Conservation (phyloP, 2,888 invertebrate genomes). For the Lithosia quadra region DNA sequence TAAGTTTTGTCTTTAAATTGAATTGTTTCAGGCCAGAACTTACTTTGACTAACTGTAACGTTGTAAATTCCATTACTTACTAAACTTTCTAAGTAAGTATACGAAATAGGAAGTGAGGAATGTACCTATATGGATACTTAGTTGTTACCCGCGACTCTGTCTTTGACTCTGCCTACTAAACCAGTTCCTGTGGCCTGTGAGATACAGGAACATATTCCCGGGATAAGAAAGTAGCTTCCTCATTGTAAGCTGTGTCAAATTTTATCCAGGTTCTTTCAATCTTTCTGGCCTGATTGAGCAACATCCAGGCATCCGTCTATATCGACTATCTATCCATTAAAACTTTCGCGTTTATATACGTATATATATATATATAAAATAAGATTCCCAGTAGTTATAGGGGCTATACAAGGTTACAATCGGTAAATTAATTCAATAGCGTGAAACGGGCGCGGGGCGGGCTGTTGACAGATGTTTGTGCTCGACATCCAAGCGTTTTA, state of each 20-base stretch:
- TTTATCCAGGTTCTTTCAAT: too few species aligned
- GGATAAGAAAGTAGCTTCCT: neutral
- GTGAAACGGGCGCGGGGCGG: too few species aligned
- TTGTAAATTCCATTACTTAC: neutral
- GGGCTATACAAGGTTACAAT: slow-evolving; percentile 1
- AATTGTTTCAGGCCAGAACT: neutral
- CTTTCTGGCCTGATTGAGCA: too few species aligned
- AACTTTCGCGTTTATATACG: neutral
- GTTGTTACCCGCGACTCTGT: neutral
- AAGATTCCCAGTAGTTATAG: neutral
- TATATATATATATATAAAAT: too few species aligned
- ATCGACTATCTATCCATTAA: neutral
- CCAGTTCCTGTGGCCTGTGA: too few species aligned
- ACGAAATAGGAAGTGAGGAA: neutral
- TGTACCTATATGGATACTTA: neutral
- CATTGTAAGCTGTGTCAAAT: too few species aligned
- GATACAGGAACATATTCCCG: neutral
- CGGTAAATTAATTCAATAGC: neutral
- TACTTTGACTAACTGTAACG: neutral
- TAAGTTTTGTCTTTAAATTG: neutral
- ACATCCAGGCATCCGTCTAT: too few species aligned
- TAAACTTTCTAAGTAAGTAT: neutral
- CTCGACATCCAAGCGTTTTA: too few species aligned
- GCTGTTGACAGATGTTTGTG: slow-evolving; percentile 1
- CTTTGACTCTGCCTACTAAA: neutral